Evolutionary conservation across 1,140 invertebrate species (phyloP), one percentile per base, ranked within the genome.

Genomic region (Cherax quadricarinatus): DNA sequence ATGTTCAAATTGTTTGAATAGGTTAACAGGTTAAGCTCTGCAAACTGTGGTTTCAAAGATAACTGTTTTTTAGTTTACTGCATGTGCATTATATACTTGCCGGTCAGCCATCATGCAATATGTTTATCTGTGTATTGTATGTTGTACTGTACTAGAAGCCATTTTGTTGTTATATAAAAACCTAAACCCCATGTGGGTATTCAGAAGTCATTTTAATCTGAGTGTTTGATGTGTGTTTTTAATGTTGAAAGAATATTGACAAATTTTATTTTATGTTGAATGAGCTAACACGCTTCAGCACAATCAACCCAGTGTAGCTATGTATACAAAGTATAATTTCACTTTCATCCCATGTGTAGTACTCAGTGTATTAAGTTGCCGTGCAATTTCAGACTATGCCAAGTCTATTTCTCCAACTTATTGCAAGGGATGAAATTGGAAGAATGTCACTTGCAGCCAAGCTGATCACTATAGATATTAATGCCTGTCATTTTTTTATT

Each of bases 251-350:
- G 73, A 88, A 79, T 75, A 21, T 88, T 51, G 49, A 30, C 83
- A 41, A 80, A 78, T 78, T 83, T 73, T 80, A 53, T 79, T 73
- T 91, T 5, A 21, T 91, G 89, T 80, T 91, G 49, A 80, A 21
- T 91, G 51, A 73, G 78, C 48, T 87, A 70, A 79, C 78, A 91
- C 87, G 85, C 78, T 86, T 86, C n/a, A 91, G 90, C 83, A 91
- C 90, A 91, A 81, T 91, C 90, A 91, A 87, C 90, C 75, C 75
- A 87, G 78, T 91, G 75, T 91, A 91, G 87, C 60, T 86, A 41
- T 91, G 90, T 91, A 87, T 41, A 91, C 30, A 80, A 73, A 75
- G 30, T 75, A 75, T 87, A 78, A 87, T 91, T 86, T 91, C 89
- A 91, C 82, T 62, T 91, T 70, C 51, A 80, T 86, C 66, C 78